A percentile compares a stretch with the other conserved stretches of the same genome.
phyloP scores from a whole-genome alignment of 2,113 vertebrate genomes.

The Mustela nigripes region DNA sequence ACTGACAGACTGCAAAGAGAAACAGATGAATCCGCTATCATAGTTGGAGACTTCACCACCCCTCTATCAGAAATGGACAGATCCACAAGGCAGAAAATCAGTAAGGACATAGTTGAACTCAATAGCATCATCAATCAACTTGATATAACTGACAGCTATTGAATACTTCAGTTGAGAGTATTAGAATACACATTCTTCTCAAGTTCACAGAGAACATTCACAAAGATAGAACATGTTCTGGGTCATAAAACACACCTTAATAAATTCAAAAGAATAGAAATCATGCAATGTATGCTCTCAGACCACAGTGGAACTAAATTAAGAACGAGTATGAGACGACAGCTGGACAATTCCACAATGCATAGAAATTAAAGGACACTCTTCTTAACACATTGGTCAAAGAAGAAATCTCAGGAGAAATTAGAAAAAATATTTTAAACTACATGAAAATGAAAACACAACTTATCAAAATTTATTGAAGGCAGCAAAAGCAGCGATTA shows the following conservation, averaged over 20 bases:
- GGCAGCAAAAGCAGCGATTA: background rate
- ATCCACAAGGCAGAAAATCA: slow-evolving; percentile 8
- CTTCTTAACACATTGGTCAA: background rate
- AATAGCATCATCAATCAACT: background rate
- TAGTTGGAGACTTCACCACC: background rate
- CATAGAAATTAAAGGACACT: background rate
- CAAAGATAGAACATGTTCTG: background rate
- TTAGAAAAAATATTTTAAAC: background rate
- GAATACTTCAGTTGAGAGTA: background rate
- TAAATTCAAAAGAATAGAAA: background rate
- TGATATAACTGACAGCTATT: background rate
- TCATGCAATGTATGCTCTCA: background rate
- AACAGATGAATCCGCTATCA: background rate
- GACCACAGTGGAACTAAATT: background rate
- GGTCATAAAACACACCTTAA: background rate
- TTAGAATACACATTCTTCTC: background rate
- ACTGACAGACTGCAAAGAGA: background rate
- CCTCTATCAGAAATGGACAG: background rate
- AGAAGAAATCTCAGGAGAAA: slow-evolving; percentile 37
- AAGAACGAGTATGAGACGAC: background rate
- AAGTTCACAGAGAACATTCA: background rate
- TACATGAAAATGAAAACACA: slow-evolving; percentile 17
- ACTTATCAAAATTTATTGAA: background rate
- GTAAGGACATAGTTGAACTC: background rate
- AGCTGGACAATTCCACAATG: background rate